phyloP scores from a whole-genome alignment of 2,888 invertebrate species.

The Catocala sponsa region DNA sequence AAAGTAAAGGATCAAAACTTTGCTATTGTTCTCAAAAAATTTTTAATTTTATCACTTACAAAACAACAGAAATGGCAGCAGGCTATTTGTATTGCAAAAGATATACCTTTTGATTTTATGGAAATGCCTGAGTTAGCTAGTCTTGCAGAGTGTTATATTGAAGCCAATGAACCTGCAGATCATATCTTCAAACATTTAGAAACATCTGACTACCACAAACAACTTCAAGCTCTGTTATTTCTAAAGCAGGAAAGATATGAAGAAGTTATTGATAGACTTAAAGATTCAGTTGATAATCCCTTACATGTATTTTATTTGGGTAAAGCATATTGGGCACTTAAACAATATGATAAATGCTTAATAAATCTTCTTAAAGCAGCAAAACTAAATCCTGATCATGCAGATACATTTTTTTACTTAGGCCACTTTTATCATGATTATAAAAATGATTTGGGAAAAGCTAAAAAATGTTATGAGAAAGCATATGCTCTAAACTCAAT shows the following conservation, averaged over 20 bases:
- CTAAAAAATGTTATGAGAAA: slow-evolving; percentile 95
- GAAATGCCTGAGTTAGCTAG: slow-evolving; percentile 63
- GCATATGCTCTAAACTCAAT: slow-evolving; percentile 92
- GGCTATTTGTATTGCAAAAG: slow-evolving; percentile 73
- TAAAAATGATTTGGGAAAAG: slow-evolving; percentile 90
- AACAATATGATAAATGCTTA: slow-evolving; percentile 89
- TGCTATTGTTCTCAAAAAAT: slow-evolving; percentile 63
- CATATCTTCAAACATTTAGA: slow-evolving; percentile 66
- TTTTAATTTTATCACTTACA: slow-evolving; percentile 69
- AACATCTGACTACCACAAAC: slow-evolving; percentile 62
- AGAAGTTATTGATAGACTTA: slow-evolving; percentile 87
- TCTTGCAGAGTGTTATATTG: slow-evolving; percentile 76
- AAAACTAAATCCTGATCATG: slow-evolving; percentile 92
- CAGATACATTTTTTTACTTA: slow-evolving; percentile 92
- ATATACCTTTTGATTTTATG: slow-evolving; percentile 63
- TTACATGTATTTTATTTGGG: slow-evolving; percentile 89
- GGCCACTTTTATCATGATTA: slow-evolving; percentile 91
- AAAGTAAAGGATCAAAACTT: slow-evolving; percentile 71
- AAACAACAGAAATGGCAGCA: slow-evolving; percentile 86
- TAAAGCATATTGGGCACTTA: slow-evolving; percentile 87
- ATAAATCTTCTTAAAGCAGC: slow-evolving; percentile 91
- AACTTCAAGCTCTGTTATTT: slow-evolving; percentile 84
- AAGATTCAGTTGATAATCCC: slow-evolving; percentile 73
- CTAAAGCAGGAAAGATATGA: slow-evolving; percentile 82
- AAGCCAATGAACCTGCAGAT: slow-evolving; percentile 65